Evolutionary conservation across 2,888 invertebrate species (phyloP).

Genomic region (Melitaea athalia): DNA sequence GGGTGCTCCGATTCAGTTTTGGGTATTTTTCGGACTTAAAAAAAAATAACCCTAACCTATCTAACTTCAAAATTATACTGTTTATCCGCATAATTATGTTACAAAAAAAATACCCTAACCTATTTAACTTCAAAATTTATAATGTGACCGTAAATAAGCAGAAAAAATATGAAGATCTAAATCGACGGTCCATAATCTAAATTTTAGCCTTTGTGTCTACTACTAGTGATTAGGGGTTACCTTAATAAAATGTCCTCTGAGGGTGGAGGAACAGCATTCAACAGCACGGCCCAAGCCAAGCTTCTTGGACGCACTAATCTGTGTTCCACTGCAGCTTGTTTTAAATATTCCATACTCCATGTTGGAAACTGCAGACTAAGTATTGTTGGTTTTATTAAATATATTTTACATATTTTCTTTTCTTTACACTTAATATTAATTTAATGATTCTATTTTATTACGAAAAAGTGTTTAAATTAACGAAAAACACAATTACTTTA

Average conservation of each 20-base stretch:
- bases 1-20: too few species aligned
- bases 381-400: neutral
- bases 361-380: slow-evolving; percentile 60
- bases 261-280: slow-evolving; percentile 68
- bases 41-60: too few species aligned
- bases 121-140: too few species aligned
- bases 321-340: slow-evolving; percentile 59
- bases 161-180: too few species aligned
- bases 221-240: slow-evolving; percentile 44
- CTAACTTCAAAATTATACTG: too few species aligned
- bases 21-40: too few species aligned
- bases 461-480: neutral
- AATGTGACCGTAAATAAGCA: too few species aligned
- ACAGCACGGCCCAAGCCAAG: slow-evolving; percentile 71
- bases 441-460: neutral
- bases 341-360: slow-evolving; percentile 65
- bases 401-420: neutral
- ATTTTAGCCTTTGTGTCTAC: neutral
- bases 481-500: too few species aligned
- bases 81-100: too few species aligned
- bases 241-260: slow-evolving; percentile 61
- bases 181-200: too few species aligned
- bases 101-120: too few species aligned
- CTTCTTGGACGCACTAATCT: slow-evolving; percentile 63
- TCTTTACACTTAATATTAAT: neutral